Percentiles rank a stretch among this genome's conserved stretches.
Evolutionary conservation across 2,888 invertebrate species (phyloP).

Genomic region (Megamerina dolium): DNA sequence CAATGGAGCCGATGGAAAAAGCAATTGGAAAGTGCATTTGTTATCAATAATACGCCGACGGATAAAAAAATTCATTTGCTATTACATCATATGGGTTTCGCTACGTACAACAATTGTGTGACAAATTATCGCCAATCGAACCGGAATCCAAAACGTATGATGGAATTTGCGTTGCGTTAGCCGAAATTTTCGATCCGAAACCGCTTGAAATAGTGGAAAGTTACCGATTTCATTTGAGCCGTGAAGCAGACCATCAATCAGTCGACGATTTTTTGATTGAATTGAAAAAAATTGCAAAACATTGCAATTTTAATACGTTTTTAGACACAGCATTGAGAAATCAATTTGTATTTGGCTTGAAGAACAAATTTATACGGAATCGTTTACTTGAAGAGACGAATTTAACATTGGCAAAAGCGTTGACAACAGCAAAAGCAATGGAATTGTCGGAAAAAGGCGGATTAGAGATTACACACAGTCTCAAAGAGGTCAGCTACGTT

Average conservation of each 20-base stretch:
- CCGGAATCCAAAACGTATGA: neutral
- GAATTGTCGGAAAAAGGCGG: neutral
- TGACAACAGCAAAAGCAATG: constrained; percentile 1
- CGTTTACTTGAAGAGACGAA: constrained; percentile 1
- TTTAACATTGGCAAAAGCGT: neutral
- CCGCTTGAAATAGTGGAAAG: constrained; percentile 6
- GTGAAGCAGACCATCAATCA: neutral
- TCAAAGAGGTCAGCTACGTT: neutral
- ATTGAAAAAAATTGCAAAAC: neutral
- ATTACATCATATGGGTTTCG: neutral
- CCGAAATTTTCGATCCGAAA: neutral
- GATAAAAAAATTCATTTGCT: constrained; percentile 2
- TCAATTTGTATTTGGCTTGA: constrained; percentile 17
- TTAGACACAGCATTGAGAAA: constrained; percentile 7
- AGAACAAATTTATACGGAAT: constrained; percentile 8
- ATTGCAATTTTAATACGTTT: constrained; percentile 1
- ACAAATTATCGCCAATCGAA: neutral
- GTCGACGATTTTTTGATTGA: neutral
- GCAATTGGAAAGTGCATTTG: too few relatives aligned
- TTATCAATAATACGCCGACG: constrained; percentile 2
- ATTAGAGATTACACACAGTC: neutral
- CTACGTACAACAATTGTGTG: constrained; percentile 2
- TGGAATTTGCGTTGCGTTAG: neutral
- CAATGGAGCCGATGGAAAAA: too few relatives aligned
- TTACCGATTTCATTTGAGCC: constrained; percentile 2